phyloP scores from a whole-genome alignment of 2,888 invertebrate genomes.

The Cremastinae sp. region DNA sequence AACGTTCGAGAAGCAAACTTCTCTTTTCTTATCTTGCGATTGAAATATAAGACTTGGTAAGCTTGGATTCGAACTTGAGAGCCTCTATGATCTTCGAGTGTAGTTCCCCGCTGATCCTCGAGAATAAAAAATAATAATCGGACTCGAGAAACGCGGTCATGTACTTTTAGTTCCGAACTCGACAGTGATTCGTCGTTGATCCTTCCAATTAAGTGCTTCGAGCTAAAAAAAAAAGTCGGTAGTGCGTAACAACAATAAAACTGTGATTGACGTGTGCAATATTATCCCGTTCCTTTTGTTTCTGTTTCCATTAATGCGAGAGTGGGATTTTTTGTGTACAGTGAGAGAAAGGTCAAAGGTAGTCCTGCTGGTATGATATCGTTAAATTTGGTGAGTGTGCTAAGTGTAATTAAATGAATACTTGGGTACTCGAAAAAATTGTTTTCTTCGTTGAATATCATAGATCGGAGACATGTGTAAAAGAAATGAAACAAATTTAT shows the following conservation, averaged over 20 bases:
- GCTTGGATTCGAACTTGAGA: too few relatives aligned
- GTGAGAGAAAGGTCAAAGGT: conserved; percentile 21
- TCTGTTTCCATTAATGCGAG: conserved; percentile 17
- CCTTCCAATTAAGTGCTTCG: conserved; percentile 32
- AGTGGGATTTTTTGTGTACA: conserved; percentile 19
- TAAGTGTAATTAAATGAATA: too few relatives aligned
- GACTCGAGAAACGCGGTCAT: not conserved
- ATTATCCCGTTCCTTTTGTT: conserved; percentile 3
- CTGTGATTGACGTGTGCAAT: conserved; percentile 38
- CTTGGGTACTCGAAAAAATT: not conserved
- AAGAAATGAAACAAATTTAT: not conserved
- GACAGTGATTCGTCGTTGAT: conserved; percentile 29
- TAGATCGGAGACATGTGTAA: conserved; percentile 1
- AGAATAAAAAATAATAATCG: not conserved
- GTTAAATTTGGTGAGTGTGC: not conserved
- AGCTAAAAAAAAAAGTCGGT: conserved; percentile 23
- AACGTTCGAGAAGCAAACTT: too few relatives aligned
- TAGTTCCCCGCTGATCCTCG: not conserved
- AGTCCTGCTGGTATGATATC: conserved; percentile 18
- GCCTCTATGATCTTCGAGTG: too few relatives aligned
- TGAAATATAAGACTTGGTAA: too few relatives aligned
- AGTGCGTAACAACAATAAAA: conserved; percentile 39
- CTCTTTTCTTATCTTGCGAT: too few relatives aligned
- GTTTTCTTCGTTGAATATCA: not conserved
- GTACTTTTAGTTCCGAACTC: conserved; percentile 14